phyloP scores from a whole-genome alignment of 2,888 invertebrate species.

The Cephus nigrinus region DNA sequence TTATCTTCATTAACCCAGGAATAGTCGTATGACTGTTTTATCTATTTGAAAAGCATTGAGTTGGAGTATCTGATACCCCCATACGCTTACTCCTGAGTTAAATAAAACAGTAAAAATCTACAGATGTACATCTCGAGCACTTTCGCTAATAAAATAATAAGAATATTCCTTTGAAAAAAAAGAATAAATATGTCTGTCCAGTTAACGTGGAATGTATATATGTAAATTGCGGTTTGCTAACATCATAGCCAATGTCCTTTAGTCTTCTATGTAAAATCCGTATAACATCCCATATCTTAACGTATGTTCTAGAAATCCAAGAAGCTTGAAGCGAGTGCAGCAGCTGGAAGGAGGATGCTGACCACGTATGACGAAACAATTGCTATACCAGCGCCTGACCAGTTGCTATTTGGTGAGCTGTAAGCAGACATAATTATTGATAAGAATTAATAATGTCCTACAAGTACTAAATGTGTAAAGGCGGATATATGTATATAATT shows the following conservation, averaged over 20 bases:
- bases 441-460: neutral
- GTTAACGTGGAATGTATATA: neutral
- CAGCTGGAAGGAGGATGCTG: neutral
- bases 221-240: neutral
- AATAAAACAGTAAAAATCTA: neutral
- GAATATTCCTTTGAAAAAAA: neutral
- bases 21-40: no score
- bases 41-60: no score
- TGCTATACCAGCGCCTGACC: conserved; percentile 27
- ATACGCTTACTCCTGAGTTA: neutral
- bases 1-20: neutral
- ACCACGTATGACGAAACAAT: conserved; percentile 12
- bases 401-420: conserved; percentile 39
- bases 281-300: neutral
- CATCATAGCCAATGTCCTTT: neutral
- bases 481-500: no score
- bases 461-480: neutral
- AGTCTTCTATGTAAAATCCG: neutral
- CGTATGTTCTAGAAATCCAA: neutral
- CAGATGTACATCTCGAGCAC: neutral
- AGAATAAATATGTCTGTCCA: neutral
- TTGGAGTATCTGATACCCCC: no score
- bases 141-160: neutral
- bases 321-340: neutral
- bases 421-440: conserved; percentile 26